These are phyloP conservation scores for Colostygia pectinataria DNA, from an alignment of 2,888 invertebrate species.

Conservation along the genomic window DNA sequence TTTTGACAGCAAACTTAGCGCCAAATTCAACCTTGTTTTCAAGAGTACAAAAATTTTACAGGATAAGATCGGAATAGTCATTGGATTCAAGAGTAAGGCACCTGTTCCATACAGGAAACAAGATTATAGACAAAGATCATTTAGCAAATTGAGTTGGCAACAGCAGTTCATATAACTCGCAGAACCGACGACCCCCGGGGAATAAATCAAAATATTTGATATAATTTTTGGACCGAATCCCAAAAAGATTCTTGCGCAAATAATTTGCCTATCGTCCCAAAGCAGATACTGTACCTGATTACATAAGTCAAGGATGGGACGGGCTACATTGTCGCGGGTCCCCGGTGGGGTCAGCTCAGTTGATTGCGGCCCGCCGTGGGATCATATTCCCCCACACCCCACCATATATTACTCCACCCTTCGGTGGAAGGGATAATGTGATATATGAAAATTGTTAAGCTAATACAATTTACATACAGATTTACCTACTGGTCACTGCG, in stretches of 20 bases:
- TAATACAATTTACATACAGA: conserved; percentile 12
- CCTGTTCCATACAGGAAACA: too few species aligned
- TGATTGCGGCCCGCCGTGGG: conserved; percentile 26
- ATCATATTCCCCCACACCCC: conserved; percentile 10
- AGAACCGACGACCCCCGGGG: too few species aligned
- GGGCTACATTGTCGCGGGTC: conserved; percentile 20
- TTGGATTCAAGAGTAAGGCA: too few species aligned
- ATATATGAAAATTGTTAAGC: conserved; percentile 11
- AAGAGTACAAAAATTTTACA: too few species aligned
- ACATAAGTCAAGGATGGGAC: conserved; percentile 12
- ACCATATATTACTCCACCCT: conserved; percentile 3
- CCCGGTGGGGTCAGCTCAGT: conserved; percentile 13
- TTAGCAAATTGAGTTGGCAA: too few species aligned
- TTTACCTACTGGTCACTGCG: background rate
- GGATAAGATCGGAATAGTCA: too few species aligned
- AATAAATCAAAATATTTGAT: background rate
- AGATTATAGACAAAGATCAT: too few species aligned
- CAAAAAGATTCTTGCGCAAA: conserved; percentile 9
- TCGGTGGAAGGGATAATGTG: conserved; percentile 19
- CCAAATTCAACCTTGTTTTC: too few species aligned
- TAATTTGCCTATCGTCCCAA: conserved; percentile 14
- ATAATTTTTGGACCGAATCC: conserved; percentile 1
- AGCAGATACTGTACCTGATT: conserved; percentile 16
- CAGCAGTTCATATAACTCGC: background rate
- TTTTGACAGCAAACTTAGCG: too few species aligned